Percentiles rank a stretch among this genome's conserved stretches.
These are phyloP conservation scores for Gryllus bimaculatus DNA, from an alignment of 1,140 invertebrate species.

Conservation along the genomic window DNA sequence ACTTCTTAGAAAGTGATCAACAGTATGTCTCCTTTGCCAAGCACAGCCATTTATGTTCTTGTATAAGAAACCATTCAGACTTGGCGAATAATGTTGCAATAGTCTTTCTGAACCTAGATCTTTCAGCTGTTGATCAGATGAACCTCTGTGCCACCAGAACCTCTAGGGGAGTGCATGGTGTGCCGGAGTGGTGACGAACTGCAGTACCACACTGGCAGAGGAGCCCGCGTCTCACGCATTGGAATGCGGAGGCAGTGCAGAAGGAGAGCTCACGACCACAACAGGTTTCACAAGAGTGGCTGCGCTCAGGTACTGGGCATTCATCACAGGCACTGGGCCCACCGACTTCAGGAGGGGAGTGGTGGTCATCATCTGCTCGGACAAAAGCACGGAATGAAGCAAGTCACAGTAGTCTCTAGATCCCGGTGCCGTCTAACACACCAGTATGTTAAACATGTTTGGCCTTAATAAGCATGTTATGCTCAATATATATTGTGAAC, in stretches of 20 bases:
- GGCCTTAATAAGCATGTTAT: no score
- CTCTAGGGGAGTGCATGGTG: neutral
- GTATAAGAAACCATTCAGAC: no score
- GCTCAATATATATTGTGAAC: no score
- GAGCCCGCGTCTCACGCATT: neutral
- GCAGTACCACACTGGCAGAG: neutral
- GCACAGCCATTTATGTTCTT: no score
- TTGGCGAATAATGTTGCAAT: no score
- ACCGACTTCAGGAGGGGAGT: slow-evolving; percentile 38
- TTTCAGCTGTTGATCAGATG: no score
- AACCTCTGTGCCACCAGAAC: no score
- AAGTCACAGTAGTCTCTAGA: neutral
- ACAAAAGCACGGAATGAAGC: neutral
- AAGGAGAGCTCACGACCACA: slow-evolving; percentile 31
- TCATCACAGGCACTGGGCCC: slow-evolving; percentile 37
- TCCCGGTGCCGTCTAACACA: no score
- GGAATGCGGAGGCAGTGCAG: slow-evolving; percentile 12
- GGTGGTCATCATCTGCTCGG: slow-evolving; percentile 34
- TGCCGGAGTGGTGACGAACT: neutral
- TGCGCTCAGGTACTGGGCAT: slow-evolving; percentile 40
- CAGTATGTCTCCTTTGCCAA: no score
- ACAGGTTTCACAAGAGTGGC: slow-evolving; percentile 40
- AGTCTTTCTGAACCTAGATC: no score
- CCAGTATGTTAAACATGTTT: no score
- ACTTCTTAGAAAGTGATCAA: no score